Conservation (phyloP, 2,113 vertebrate genomes). For the Vimba vimba region DNA sequence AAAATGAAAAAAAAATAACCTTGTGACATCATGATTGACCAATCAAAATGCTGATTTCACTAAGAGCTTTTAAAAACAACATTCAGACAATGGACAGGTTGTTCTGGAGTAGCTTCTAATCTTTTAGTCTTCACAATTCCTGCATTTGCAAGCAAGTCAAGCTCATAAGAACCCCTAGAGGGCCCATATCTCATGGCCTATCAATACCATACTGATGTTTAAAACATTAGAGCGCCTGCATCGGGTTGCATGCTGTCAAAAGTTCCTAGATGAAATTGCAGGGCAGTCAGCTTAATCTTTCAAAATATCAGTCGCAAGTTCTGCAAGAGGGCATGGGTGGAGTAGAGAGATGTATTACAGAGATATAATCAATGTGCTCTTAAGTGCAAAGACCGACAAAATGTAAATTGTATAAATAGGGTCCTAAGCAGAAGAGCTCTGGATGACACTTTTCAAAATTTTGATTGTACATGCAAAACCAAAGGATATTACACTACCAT, state of each 20-base stretch:
- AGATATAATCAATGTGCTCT: background rate
- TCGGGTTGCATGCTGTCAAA: conserved; percentile 64
- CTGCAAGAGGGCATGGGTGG: background rate
- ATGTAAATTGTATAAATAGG: background rate
- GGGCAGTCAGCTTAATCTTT: conserved; percentile 49
- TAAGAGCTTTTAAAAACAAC: conserved; percentile 46
- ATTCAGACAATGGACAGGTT: conserved; percentile 31
- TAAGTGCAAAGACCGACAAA: conserved; percentile 20
- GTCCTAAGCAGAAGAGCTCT: background rate
- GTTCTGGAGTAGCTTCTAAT: conserved; percentile 43
- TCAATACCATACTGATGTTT: conserved; percentile 71
- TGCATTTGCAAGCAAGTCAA: conserved; percentile 60
- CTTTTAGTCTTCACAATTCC: conserved; percentile 47
- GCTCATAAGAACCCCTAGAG: conserved; percentile 64
- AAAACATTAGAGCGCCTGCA: conserved; percentile 64
- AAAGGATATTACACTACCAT: background rate
- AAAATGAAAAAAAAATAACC: background rate
- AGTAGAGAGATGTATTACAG: background rate
- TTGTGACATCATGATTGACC: background rate
- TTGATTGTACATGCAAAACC: background rate
- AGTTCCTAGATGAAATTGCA: conserved; percentile 55
- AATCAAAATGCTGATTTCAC: background rate
- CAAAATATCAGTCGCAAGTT: conserved; percentile 14
- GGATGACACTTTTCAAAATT: background rate
- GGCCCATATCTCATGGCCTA: conserved; percentile 71